A percentile compares a stretch with the other conserved stretches of the same genome.
These are phyloP conservation scores for Diorhabda carinulata DNA, from an alignment of 1,140 invertebrate genomes.

Conservation along the genomic window DNA sequence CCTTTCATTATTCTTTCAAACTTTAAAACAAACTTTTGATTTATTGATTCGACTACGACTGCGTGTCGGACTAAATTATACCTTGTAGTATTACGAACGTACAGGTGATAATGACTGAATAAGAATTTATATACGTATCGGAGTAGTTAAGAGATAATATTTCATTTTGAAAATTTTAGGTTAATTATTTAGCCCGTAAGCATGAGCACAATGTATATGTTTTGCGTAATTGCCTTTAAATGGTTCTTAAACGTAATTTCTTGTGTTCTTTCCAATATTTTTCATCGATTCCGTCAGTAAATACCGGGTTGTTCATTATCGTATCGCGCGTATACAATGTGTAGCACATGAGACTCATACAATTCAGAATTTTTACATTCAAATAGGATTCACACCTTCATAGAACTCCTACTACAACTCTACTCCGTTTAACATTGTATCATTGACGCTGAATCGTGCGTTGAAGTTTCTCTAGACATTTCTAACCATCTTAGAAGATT, in stretches of 20 bases:
- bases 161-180: constrained; percentile 14
- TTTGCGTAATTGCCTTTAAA: not conserved
- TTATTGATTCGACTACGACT: constrained; percentile 12
- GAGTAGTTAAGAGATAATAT: constrained; percentile 6
- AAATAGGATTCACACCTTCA: too few relatives aligned
- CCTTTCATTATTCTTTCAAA: constrained; percentile 9
- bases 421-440: too few relatives aligned
- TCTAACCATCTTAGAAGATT: too few relatives aligned
- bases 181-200: constrained; percentile 9
- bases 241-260: not conserved
- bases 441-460: too few relatives aligned
- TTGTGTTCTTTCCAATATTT: too few relatives aligned
- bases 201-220: not conserved
- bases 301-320: too few relatives aligned
- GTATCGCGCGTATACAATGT: too few relatives aligned
- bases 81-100: constrained; percentile 12
- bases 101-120: constrained; percentile 17
- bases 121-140: constrained; percentile 10
- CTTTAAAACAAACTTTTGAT: constrained; percentile 18
- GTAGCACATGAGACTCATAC: too few relatives aligned
- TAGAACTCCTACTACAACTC: too few relatives aligned
- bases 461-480: too few relatives aligned
- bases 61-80: constrained; percentile 18
- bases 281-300: too few relatives aligned
- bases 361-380: too few relatives aligned